Conservation (phyloP, 2,888 invertebrate species). For the Villa cingulata region DNA sequence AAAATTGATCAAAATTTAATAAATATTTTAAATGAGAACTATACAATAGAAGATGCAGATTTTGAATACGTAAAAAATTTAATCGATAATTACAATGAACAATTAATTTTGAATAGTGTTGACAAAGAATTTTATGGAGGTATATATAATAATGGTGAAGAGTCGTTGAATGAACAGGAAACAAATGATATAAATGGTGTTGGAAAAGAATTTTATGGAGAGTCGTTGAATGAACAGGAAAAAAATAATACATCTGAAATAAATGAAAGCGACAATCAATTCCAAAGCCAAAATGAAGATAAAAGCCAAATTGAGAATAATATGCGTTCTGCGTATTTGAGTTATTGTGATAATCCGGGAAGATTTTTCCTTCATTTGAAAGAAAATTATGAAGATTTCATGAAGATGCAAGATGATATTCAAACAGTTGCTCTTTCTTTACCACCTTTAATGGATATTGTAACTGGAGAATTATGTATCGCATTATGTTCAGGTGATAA, state of each 20-base stretch:
- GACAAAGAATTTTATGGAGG: background rate
- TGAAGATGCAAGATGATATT: slow-evolving; percentile 48
- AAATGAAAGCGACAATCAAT: no score
- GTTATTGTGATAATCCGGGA: slow-evolving; percentile 61
- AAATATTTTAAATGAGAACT: slow-evolving; percentile 22
- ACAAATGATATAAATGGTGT: no score
- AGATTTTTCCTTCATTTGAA: slow-evolving; percentile 60
- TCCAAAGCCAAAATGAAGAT: no score
- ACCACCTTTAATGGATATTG: slow-evolving; percentile 42
- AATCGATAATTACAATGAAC: slow-evolving; percentile 24
- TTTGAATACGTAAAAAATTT: slow-evolving; percentile 26
- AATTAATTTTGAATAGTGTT: background rate
- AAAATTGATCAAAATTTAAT: slow-evolving; percentile 14
- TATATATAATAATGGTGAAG: background rate
- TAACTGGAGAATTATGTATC: slow-evolving; percentile 50
- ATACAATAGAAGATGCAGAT: slow-evolving; percentile 22
- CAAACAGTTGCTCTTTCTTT: slow-evolving; percentile 44
- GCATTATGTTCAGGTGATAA: slow-evolving; percentile 74
- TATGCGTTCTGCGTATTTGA: slow-evolving; percentile 42
- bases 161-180: no score
- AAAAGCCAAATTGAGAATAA: background rate
- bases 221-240: no score
- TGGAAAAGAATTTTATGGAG: no score
- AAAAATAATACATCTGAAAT: no score
- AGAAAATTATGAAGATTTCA: slow-evolving; percentile 43